Evolutionary conservation across 2,113 vertebrate species (phyloP), one percentile per base, ranked within the genome.

Genomic region (Ondatra zibethicus): DNA sequence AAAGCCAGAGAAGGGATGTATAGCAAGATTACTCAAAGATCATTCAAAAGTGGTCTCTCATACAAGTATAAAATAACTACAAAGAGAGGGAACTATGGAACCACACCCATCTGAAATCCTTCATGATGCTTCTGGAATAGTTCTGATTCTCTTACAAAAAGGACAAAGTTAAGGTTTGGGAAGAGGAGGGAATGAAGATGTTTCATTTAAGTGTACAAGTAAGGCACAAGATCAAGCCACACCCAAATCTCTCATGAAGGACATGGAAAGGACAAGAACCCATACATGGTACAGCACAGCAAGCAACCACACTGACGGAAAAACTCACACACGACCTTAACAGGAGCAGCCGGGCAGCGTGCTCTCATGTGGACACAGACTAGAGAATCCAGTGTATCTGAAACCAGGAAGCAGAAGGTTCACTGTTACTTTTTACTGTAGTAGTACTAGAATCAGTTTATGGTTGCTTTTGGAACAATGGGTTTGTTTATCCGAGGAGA

Each of bases 151-250:
- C 97, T 97, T 97, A 98, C 98, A 98, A 97, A 97, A 98, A 98
- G 98, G 94, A 98, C 98, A 92, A 98, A 98, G 97, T 92, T 77
- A 90, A 97, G 97, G 97, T 97, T 96, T 45, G 97, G 98, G 87
- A 92, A 98, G 91, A 98, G 95, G 96, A 98, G 98, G 98, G 98
- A 97, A 98, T 98, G 98, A 96, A 96, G 92, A 98, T 95, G 90
- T 91, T 98, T 98, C 96, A 97, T 98, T 98, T 98, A 98, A 98
- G 98, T 98, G 98, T 99, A 99, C 99, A 99, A 99, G 98, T 99
- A 99, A 99, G 99, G 99, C 99, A 99, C 99, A 99, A 98, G 99
- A 99, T 98, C 98, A 99, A 99, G 98, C 98, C 98, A 99, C 99
- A 98, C 98, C 98, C 98, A 98, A 98, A 98, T 98, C 98, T 98